A percentile compares a stretch with the other conserved stretches of the same genome.
Conservation (phyloP, 1,140 invertebrate genomes). For the Cydia pomonella region DNA sequence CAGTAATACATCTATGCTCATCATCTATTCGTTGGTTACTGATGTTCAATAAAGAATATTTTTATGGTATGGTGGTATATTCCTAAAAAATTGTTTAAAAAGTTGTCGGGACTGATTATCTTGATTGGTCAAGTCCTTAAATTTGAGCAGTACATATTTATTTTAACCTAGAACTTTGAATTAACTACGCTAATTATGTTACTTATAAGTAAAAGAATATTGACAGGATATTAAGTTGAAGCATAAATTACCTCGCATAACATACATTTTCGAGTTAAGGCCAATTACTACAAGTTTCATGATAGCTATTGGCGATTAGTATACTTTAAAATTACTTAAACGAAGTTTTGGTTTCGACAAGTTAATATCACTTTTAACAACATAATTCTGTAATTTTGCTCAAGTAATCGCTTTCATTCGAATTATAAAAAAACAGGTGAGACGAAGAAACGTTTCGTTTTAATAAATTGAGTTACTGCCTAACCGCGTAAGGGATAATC, state of each 20-base stretch:
- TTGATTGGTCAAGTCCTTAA: not conserved
- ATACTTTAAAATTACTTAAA: not conserved
- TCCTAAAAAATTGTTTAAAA: too few species aligned
- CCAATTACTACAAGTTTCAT: not conserved
- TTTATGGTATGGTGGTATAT: too few species aligned
- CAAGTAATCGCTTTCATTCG: not conserved
- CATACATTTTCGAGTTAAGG: not conserved
- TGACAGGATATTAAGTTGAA: too few species aligned
- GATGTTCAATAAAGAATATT: too few species aligned
- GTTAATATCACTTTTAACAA: not conserved
- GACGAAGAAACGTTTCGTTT: conserved; percentile 37
- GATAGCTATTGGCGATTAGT: not conserved
- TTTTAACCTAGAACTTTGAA: too few species aligned
- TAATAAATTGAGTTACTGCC: conserved; percentile 54
- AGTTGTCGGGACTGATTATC: too few species aligned
- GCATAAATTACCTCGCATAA: too few species aligned
- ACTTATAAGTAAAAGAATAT: too few species aligned
- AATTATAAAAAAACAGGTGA: conserved; percentile 17
- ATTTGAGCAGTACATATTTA: not conserved
- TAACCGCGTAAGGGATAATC: conserved; percentile 53
- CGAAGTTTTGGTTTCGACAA: not conserved
- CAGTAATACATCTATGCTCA: too few species aligned
- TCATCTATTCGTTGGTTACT: too few species aligned
- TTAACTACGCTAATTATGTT: too few species aligned
- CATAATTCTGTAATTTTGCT: not conserved